A percentile compares a stretch with the other conserved stretches of the same genome.
phyloP scores from a whole-genome alignment of 1,140 invertebrate genomes.

The Drosophila pallidifrons region DNA sequence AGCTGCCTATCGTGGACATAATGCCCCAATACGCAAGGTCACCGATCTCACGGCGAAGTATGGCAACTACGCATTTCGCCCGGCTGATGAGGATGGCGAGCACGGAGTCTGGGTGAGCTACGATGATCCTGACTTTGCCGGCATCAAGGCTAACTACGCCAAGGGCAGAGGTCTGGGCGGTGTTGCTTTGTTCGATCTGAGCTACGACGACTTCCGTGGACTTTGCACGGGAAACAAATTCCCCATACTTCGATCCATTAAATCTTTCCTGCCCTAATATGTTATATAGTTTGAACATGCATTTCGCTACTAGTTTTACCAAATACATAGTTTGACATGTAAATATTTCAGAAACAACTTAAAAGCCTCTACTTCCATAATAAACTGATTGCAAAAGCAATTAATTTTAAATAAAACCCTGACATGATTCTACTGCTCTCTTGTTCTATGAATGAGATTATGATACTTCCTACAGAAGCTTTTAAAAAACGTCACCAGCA shows the following conservation, averaged over 20 bases:
- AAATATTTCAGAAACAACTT: slow-evolving; percentile 31
- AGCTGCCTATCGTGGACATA: slow-evolving; percentile 86
- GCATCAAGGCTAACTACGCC: slow-evolving; percentile 91
- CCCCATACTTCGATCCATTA: slow-evolving; percentile 88
- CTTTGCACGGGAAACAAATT: slow-evolving; percentile 91
- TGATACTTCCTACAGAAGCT: too few species aligned
- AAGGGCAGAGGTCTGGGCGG: slow-evolving; percentile 91
- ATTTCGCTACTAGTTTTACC: slow-evolving; percentile 1
- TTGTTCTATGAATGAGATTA: too few species aligned
- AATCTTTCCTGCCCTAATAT: slow-evolving; percentile 86
- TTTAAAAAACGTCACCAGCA: too few species aligned
- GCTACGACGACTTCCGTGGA: slow-evolving; percentile 93
- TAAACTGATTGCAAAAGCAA: slow-evolving; percentile 51
- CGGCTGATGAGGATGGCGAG: slow-evolving; percentile 88
- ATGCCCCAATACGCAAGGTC: slow-evolving; percentile 89
- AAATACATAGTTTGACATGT: not conserved
- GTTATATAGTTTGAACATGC: slow-evolving; percentile 77
- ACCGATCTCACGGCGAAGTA: slow-evolving; percentile 90
- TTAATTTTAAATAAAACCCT: slow-evolving; percentile 36
- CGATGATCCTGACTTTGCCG: slow-evolving; percentile 94
- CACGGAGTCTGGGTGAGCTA: slow-evolving; percentile 95
- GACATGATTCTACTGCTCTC: slow-evolving; percentile 21
- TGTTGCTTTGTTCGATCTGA: slow-evolving; percentile 92
- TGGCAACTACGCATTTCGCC: slow-evolving; percentile 90
- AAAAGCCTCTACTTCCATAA: slow-evolving; percentile 45